Evolutionary conservation across 2,888 invertebrate genomes (phyloP).

Genomic region (Microctonus aethiopoides): DNA sequence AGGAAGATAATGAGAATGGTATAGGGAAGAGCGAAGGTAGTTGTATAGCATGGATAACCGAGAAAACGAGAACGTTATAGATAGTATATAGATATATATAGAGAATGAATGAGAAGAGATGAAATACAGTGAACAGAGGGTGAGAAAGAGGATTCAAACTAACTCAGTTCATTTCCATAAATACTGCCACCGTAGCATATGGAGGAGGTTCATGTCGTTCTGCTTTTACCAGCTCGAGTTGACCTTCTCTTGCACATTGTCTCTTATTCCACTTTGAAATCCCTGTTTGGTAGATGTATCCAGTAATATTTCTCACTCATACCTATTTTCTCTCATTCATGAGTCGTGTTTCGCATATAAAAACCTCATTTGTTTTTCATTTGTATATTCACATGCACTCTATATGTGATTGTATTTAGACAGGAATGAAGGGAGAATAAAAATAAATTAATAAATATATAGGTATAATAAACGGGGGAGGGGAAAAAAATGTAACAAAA

Average conservation of each 20-base stretch:
- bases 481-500: not conserved
- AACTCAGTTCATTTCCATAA: slow-evolving; percentile 61
- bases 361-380: slow-evolving; percentile 4
- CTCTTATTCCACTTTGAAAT: slow-evolving; percentile 7
- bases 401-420: not conserved
- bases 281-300: not conserved
- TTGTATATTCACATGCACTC: not conserved
- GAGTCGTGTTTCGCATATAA: not conserved
- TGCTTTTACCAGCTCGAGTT: slow-evolving; percentile 21
- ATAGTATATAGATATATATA: slow-evolving; percentile 6
- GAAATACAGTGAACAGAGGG: slow-evolving; percentile 18
- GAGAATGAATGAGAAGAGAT: slow-evolving; percentile 17
- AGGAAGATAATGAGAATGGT: slow-evolving; percentile 30
- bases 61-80: slow-evolving; percentile 32
- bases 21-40: slow-evolving; percentile 40
- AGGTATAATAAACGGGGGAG: not conserved
- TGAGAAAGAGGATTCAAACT: slow-evolving; percentile 53
- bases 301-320: not conserved
- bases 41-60: slow-evolving; percentile 27
- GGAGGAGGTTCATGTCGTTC: slow-evolving; percentile 43
- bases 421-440: not conserved
- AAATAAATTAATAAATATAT: not conserved
- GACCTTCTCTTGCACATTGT: slow-evolving; percentile 17
- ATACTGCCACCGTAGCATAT: slow-evolving; percentile 50
- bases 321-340: not conserved